Evolutionary conservation across 1,140 invertebrate species (phyloP).

Genomic region (Bilobella aurantiaca): DNA sequence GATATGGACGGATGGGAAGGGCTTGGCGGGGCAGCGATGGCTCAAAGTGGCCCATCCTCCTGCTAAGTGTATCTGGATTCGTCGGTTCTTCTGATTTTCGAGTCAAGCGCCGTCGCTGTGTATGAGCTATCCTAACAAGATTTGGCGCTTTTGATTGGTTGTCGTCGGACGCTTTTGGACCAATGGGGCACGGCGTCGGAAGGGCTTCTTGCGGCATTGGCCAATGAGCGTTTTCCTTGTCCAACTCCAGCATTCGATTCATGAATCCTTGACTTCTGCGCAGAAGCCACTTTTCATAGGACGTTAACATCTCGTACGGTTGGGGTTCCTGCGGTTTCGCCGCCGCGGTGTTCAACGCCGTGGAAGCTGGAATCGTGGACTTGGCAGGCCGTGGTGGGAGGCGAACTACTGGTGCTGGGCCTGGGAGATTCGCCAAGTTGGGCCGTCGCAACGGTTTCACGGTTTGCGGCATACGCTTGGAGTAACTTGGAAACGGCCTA

Average conservation of each 20-base stretch:
- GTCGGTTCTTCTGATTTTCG: not conserved
- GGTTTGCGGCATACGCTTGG: too few species aligned
- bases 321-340: too few species aligned
- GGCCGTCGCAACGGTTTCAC: too few species aligned
- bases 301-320: conserved; percentile 13
- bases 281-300: conserved; percentile 20
- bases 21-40: not conserved
- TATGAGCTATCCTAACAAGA: not conserved
- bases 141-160: not conserved
- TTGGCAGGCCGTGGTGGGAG: too few species aligned
- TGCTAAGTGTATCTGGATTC: not conserved
- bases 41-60: not conserved
- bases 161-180: too few species aligned
- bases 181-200: too few species aligned
- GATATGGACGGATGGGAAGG: not conserved
- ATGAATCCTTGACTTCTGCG: not conserved
- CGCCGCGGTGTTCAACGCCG: too few species aligned
- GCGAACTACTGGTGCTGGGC: too few species aligned
- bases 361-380: too few species aligned
- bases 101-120: not conserved
- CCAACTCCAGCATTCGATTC: not conserved
- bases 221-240: not conserved
- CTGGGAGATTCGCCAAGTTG: too few species aligned
- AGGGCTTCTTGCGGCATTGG: not conserved
- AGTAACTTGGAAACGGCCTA: too few species aligned